phyloP scores from a whole-genome alignment of 2,113 vertebrate genomes.

The Pica pica region DNA sequence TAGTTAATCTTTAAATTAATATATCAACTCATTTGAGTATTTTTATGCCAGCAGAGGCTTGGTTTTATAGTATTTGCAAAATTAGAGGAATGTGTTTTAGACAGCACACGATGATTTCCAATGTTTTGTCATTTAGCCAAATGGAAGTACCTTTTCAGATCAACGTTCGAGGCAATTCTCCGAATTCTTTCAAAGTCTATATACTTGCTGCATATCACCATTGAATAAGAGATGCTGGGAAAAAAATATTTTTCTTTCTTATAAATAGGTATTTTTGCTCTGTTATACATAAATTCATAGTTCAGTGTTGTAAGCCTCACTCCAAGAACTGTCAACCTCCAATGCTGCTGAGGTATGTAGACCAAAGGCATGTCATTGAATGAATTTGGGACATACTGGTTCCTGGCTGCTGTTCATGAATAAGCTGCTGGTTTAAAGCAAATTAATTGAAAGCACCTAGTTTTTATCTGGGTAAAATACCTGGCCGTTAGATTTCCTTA shows the following conservation, averaged over 20 bases:
- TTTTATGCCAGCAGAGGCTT: background rate
- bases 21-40: background rate
- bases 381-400: background rate
- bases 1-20: background rate
- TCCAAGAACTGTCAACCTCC: background rate
- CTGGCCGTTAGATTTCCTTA: background rate
- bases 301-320: background rate
- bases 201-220: background rate
- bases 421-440: background rate
- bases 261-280: background rate
- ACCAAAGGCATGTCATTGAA: background rate
- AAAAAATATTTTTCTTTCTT: background rate
- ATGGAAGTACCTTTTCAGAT: background rate
- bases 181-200: background rate
- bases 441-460: background rate
- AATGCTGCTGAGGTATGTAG: background rate
- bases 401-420: background rate
- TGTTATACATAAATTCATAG: background rate
- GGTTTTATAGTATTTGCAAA: background rate
- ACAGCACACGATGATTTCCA: background rate
- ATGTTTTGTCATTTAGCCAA: background rate
- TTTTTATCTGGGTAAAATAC: background rate
- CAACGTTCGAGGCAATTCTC: background rate
- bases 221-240: background rate
- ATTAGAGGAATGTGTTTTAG: background rate